These are phyloP conservation scores for Drosophila lacicola DNA, from an alignment of 2,888 invertebrate genomes.

Conservation along the genomic window DNA sequence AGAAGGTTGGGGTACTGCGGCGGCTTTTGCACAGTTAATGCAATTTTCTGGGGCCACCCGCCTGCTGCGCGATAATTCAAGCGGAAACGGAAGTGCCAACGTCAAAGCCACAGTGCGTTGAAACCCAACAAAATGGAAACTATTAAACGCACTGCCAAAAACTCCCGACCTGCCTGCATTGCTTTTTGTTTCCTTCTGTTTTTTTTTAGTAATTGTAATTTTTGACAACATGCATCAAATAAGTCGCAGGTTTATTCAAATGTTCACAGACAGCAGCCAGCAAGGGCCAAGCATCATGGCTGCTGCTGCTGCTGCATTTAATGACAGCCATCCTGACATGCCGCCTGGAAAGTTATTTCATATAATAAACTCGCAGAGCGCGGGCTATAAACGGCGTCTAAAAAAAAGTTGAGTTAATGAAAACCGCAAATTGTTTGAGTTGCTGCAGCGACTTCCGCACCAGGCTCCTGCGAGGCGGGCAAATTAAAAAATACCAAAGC, in stretches of 20 bases:
- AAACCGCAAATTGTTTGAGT: conserved; percentile 80
- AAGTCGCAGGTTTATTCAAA: conserved; percentile 70
- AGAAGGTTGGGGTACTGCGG: conserved; percentile 12
- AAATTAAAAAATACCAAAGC: conserved; percentile 76
- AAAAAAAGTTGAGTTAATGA: conserved; percentile 71
- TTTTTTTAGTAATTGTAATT: conserved; percentile 38
- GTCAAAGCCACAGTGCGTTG: conserved; percentile 69
- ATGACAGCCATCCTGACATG: conserved; percentile 70
- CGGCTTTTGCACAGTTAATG: conserved; percentile 77
- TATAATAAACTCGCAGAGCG: conserved; percentile 71
- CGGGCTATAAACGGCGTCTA: conserved; percentile 51
- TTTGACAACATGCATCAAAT: conserved; percentile 65
- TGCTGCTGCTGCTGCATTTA: conserved; percentile 62
- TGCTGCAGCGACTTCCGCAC: conserved; percentile 38
- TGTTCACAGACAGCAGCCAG: conserved; percentile 42
- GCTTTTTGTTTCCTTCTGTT: not conserved
- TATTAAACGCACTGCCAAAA: conserved; percentile 76
- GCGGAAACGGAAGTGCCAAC: conserved; percentile 80
- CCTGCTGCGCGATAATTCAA: conserved; percentile 78
- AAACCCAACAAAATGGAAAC: conserved; percentile 74
- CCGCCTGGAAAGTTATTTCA: conserved; percentile 74
- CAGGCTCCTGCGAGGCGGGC: conserved; percentile 38
- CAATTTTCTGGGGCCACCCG: conserved; percentile 68
- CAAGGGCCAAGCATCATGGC: conserved; percentile 6
- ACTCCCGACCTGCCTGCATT: conserved; percentile 32